These are phyloP conservation scores for Orius insidiosus DNA, from an alignment of 1,140 invertebrate species.

Conservation along the genomic window DNA sequence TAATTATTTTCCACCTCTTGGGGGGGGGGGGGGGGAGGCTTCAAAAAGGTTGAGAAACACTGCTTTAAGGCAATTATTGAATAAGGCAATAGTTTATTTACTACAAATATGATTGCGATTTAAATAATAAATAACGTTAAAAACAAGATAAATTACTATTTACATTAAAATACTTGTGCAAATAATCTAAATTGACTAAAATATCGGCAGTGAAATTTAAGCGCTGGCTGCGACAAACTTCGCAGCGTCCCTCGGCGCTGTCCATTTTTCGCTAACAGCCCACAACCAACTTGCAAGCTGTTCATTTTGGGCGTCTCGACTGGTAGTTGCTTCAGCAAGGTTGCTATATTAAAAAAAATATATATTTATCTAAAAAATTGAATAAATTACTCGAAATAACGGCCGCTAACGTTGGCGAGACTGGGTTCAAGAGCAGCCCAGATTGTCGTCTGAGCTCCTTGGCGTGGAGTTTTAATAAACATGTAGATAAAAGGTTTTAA, in stretches of 20 bases:
- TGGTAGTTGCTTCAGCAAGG: constrained; percentile 34
- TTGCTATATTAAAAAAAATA: constrained; percentile 35
- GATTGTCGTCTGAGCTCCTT: constrained; percentile 57
- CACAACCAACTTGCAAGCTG: constrained; percentile 48
- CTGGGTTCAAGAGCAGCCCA: constrained; percentile 51
- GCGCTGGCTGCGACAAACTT: background rate
- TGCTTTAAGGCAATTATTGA: too few relatives aligned
- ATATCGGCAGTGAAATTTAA: background rate
- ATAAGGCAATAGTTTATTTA: too few relatives aligned
- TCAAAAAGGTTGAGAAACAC: too few relatives aligned
- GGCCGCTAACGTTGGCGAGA: constrained; percentile 43
- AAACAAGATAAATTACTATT: too few relatives aligned
- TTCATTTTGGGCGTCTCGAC: constrained; percentile 38
- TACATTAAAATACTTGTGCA: too few relatives aligned
- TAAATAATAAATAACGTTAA: too few relatives aligned
- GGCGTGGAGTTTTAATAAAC: constrained; percentile 49
- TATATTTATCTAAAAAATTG: constrained; percentile 1
- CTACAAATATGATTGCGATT: too few relatives aligned
- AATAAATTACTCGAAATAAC: constrained; percentile 49
- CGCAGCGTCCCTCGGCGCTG: constrained; percentile 20
- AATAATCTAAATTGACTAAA: background rate
- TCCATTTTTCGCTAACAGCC: constrained; percentile 68
- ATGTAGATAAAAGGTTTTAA: constrained; percentile 57
- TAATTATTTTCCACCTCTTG: too few relatives aligned
- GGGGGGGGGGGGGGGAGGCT: too few relatives aligned